These are phyloP conservation scores for Bradypus variegatus DNA, from an alignment of 2,797 vertebrate species.

Conservation along the genomic window DNA sequence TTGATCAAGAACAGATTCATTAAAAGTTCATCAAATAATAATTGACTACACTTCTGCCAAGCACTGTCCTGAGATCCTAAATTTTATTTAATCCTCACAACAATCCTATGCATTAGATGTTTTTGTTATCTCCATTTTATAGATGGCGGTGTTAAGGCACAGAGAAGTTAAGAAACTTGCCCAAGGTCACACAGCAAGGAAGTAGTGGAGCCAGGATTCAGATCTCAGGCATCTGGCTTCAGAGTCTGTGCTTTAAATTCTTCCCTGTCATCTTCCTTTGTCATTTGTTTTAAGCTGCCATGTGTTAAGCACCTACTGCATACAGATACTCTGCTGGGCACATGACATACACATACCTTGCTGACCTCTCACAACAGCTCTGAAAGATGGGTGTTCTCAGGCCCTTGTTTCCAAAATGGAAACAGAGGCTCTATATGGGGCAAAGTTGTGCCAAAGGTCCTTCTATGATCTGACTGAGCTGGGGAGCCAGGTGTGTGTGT, in stretches of 20 bases:
- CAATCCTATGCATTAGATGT: not conserved
- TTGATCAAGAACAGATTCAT: not conserved
- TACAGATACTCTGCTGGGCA: not conserved
- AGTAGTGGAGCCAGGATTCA: not conserved
- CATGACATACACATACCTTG: not conserved
- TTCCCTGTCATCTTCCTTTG: not conserved
- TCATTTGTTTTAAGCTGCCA: not conserved
- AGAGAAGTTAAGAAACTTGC: constrained; percentile 7
- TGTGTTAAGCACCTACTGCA: not conserved
- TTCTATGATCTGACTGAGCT: not conserved
- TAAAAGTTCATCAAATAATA: constrained; percentile 17
- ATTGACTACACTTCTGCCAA: not conserved
- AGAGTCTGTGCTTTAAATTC: not conserved
- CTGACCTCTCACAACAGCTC: not conserved
- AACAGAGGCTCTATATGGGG: not conserved
- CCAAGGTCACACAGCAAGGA: constrained; percentile 1
- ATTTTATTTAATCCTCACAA: not conserved
- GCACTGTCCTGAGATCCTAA: not conserved
- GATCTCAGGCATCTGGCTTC: not conserved
- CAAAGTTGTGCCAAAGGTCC: not conserved
- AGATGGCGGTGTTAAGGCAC: not conserved
- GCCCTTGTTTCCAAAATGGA: not conserved
- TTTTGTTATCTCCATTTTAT: not conserved
- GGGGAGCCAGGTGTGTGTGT: too few relatives aligned
- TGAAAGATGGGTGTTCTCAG: not conserved